These are phyloP conservation scores for Patella caerulea DNA, from an alignment of 2,888 invertebrate species.

Conservation along the genomic window DNA sequence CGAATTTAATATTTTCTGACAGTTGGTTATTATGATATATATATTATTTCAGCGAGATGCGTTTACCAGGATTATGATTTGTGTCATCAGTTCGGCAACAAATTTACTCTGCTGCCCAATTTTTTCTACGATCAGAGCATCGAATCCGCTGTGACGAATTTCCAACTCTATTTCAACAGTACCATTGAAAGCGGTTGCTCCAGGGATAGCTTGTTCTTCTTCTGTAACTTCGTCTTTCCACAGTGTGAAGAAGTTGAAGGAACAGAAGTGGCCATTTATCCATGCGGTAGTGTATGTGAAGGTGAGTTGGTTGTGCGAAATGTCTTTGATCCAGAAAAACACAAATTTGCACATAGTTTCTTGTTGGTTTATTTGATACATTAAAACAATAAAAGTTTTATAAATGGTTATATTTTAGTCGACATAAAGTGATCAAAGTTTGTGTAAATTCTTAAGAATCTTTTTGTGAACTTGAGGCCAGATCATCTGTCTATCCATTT, in stretches of 20 bases:
- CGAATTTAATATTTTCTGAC: too few relatives aligned
- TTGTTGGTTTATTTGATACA: too few relatives aligned
- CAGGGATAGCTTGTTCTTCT: neutral
- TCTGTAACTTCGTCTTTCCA: slow-evolving; percentile 1
- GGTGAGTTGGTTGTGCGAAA: neutral
- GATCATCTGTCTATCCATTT: too few relatives aligned
- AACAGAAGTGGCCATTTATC: neutral
- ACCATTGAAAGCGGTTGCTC: neutral
- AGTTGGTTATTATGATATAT: too few relatives aligned
- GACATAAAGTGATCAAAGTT: too few relatives aligned
- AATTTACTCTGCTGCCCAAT: neutral
- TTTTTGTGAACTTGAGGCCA: too few relatives aligned
- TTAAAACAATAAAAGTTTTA: too few relatives aligned
- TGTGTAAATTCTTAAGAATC: too few relatives aligned
- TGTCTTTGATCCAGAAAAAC: too few relatives aligned
- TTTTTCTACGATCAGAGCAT: neutral
- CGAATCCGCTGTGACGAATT: neutral
- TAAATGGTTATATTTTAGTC: too few relatives aligned
- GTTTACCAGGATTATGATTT: neutral
- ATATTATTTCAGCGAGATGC: neutral
- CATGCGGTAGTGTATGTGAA: neutral
- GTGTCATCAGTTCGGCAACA: neutral
- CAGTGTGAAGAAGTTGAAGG: slow-evolving; percentile 1
- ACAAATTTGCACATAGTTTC: too few relatives aligned
- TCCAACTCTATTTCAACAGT: neutral